phyloP scores from a whole-genome alignment of 1,140 invertebrate species.

The Phymastichus coffea region DNA sequence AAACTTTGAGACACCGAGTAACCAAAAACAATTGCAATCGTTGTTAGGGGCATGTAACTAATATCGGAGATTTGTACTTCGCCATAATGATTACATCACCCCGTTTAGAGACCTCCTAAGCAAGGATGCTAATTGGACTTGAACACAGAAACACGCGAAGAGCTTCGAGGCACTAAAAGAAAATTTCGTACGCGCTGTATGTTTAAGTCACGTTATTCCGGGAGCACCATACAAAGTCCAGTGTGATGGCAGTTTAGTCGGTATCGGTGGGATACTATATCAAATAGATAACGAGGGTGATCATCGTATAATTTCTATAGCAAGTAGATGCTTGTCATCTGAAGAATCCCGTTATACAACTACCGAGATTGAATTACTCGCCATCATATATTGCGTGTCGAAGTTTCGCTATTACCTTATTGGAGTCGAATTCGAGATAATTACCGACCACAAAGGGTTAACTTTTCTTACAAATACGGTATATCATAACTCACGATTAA shows the following conservation, averaged over 20 bases:
- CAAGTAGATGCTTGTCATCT: neutral
- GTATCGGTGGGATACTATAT: slow-evolving; percentile 1
- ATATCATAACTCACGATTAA: neutral
- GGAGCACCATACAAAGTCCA: slow-evolving; percentile 14
- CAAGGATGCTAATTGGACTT: slow-evolving; percentile 3
- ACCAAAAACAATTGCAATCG: slow-evolving; percentile 35
- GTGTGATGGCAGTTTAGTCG: neutral
- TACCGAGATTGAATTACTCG: slow-evolving; percentile 5
- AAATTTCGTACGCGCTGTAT: slow-evolving; percentile 8
- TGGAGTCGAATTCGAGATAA: neutral
- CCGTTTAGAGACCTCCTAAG: slow-evolving; percentile 37
- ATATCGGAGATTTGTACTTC: slow-evolving; percentile 41
- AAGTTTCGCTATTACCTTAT: slow-evolving; percentile 10
- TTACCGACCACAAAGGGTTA: neutral
- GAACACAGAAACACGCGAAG: neutral
- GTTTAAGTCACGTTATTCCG: neutral
- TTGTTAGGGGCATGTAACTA: slow-evolving; percentile 45
- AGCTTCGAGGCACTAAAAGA: slow-evolving; percentile 20
- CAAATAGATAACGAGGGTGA: neutral
- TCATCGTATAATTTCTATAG: too few relatives aligned
- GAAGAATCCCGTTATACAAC: neutral
- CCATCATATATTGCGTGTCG: neutral
- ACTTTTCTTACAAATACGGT: neutral
- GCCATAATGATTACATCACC: slow-evolving; percentile 30
- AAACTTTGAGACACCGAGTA: slow-evolving; percentile 38